Conservation (phyloP, 2,113 vertebrate genomes). For the Smithornis capensis region DNA sequence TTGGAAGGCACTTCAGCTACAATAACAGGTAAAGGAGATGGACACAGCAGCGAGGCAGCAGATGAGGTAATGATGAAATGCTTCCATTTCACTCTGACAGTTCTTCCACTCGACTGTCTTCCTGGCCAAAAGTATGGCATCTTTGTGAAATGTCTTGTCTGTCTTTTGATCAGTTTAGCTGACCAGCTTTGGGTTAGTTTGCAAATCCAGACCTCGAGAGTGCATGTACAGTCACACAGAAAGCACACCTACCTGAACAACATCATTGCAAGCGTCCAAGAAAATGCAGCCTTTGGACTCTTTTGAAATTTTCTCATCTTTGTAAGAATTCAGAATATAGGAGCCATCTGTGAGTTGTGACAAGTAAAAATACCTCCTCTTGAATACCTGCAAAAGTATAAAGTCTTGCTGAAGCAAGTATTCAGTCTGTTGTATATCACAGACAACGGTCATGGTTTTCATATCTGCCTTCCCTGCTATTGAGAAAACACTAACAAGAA, state of each 20-base stretch:
- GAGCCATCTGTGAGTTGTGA: conserved; percentile 96
- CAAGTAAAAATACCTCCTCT: conserved; percentile 94
- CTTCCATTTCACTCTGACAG: not conserved
- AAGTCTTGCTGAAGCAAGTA: not conserved
- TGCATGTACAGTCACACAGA: not conserved
- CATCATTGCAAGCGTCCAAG: conserved; percentile 94
- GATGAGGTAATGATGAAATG: not conserved
- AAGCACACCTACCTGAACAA: conserved; percentile 82
- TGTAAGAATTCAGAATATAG: conserved; percentile 96
- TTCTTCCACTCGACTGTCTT: not conserved
- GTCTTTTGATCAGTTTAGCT: not conserved
- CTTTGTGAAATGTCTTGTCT: not conserved
- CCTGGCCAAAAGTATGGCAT: not conserved
- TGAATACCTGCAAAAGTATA: conserved; percentile 85
- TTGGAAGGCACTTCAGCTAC: not conserved
- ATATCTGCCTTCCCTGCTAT: not conserved
- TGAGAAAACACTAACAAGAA: not conserved
- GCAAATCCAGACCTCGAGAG: not conserved
- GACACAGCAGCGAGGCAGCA: not conserved
- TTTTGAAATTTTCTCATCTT: conserved; percentile 96
- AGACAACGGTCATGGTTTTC: not conserved
- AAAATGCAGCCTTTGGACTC: conserved; percentile 98
- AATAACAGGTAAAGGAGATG: not conserved
- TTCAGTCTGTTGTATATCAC: not conserved
- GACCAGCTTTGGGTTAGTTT: not conserved